Base-by-base conservation (phyloP, 2,797 vertebrate genomes). In the Cyclopterus lumpus region DNA sequence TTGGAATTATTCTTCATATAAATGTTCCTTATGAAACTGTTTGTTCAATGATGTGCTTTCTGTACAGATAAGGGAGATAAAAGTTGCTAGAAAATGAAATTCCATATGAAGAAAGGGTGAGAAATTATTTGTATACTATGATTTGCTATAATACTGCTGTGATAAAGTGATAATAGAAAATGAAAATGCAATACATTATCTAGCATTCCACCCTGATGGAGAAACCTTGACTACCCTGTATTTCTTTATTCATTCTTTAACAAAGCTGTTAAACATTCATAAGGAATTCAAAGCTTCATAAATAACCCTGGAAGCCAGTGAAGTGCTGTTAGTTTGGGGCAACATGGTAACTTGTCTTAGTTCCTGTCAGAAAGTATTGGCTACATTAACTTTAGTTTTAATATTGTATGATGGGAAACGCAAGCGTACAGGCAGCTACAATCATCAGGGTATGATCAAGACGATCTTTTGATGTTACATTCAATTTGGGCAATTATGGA, bases 261-360 rank as follows among this genome's bases (percentile, higher is more conserved):
- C 46, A 14, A 32, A 18, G 4, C 24, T 4, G 26, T 59, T 58
- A 11, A 22, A 42, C 18, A 44, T 44, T 63, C 1, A 63, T 40
- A 48, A 34, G 40, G 1, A 20, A 28, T 63, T 73, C 40, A 72
- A 62, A 61, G 48, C 36, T 46, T 71, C 40, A 61, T 22, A 66
- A 60, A 48, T 32, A 67, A 73, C 63, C 2, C 22, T 44, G 16
- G 8, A 24, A 48, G 30, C 30, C 28, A 61, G 49, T 69, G 30
- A 61, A 53, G 20, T 54, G 46, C 22, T 40, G 53, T 53, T 38
- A 61, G 36, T 70, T 65, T 40, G n/a, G 16, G 30, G 51, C 49
- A 42, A 34, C 32, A 40, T 6, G 15, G 7, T 70, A 48, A 49
- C 53, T 67, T 55, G 40, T 67, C 55, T 48, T 11, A 32, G 30